phyloP scores from a whole-genome alignment of 2,113 vertebrate genomes.

The Ranitomeya imitator region DNA sequence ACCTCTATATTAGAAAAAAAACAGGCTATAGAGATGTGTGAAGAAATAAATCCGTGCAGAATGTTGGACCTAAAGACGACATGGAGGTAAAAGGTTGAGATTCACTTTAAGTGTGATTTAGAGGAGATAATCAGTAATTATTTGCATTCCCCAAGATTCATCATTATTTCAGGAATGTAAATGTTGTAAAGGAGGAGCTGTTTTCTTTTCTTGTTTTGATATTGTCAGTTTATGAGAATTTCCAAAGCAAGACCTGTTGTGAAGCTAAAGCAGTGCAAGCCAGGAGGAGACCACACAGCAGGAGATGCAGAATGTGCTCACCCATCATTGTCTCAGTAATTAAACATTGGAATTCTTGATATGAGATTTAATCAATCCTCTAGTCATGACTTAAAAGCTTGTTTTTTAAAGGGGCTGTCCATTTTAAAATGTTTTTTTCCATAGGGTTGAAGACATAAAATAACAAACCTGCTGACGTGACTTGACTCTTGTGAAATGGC shows the following conservation, averaged over 20 bases:
- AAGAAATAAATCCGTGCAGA: background rate
- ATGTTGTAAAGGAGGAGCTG: background rate
- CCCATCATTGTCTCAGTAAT: background rate
- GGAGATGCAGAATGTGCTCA: background rate
- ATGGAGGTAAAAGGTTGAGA: background rate
- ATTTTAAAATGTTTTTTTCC: no score
- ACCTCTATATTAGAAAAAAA: background rate
- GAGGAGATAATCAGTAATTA: background rate
- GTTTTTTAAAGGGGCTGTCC: background rate
- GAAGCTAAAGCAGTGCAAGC: background rate
- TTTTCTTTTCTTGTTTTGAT: conserved; percentile 27
- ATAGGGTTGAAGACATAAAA: no score
- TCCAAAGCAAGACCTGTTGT: conserved; percentile 2
- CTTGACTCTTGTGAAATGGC: no score
- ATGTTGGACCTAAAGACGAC: background rate
- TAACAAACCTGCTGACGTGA: no score
- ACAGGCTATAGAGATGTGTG: background rate
- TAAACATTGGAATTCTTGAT: conserved; percentile 5
- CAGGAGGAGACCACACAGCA: conserved; percentile 6
- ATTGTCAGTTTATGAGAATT: conserved; percentile 3
- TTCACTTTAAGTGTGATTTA: background rate
- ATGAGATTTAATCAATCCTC: background rate
- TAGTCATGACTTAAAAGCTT: background rate
- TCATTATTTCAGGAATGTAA: conserved; percentile 27
- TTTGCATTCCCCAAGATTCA: background rate